Evolutionary conservation across 2,888 invertebrate species (phyloP).

Genomic region (Chymomyza amoena): DNA sequence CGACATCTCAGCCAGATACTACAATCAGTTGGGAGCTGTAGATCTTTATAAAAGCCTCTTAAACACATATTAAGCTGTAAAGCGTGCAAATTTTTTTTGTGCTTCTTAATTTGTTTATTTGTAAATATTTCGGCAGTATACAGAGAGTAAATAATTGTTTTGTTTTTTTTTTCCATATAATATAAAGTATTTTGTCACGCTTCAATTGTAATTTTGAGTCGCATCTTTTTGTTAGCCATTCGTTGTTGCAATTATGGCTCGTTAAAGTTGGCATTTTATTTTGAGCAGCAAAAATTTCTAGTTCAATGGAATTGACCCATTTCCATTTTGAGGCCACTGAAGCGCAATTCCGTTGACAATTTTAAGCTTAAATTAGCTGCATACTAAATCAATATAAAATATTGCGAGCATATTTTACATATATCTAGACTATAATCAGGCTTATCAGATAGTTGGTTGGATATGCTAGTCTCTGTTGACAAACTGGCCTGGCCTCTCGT

Average conservation of each 20-base stretch:
- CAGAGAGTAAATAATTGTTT: too few relatives aligned
- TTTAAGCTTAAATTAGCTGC: not conserved
- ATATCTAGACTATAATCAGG: not conserved
- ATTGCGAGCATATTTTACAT: too few relatives aligned
- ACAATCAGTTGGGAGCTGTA: not conserved
- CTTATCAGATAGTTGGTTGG: not conserved
- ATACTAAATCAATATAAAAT: not conserved
- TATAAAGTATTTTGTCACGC: constrained; percentile 42
- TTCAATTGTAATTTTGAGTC: constrained; percentile 44
- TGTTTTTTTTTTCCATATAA: not conserved
- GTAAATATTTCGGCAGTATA: not conserved
- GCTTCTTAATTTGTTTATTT: constrained; percentile 10
- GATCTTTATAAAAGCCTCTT: too few relatives aligned
- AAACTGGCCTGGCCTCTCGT: not conserved
- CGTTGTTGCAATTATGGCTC: constrained; percentile 36
- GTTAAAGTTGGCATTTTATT: not conserved
- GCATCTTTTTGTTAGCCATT: not conserved
- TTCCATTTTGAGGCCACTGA: constrained; percentile 9
- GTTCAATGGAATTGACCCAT: constrained; percentile 20
- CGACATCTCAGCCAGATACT: constrained; percentile 9
- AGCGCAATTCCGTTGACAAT: not conserved
- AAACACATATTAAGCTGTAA: too few relatives aligned
- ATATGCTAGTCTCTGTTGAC: not conserved
- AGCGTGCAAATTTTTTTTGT: constrained; percentile 14
- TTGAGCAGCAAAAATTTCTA: not conserved